Evolutionary conservation across 2,113 vertebrate genomes (phyloP).

Genomic region (Dipodomys merriami): DNA sequence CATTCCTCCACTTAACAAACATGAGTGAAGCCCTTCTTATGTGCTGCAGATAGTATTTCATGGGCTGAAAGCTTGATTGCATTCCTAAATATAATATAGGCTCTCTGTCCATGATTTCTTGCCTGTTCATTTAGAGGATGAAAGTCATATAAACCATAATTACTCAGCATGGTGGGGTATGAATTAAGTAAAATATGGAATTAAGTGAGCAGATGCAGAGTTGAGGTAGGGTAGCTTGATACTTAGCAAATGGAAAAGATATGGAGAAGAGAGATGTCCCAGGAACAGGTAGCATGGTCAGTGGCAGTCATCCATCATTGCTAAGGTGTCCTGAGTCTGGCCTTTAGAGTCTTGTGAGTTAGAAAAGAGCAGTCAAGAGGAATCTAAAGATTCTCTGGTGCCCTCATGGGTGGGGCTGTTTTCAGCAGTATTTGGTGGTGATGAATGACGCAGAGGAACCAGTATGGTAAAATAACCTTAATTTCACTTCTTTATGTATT

Average conservation of each 20-base stretch:
- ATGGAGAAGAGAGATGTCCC: neutral
- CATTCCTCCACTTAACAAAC: neutral
- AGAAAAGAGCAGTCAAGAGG: neutral
- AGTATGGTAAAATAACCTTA: neutral
- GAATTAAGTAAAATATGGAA: neutral
- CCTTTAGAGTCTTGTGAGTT: neutral
- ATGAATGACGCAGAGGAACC: neutral
- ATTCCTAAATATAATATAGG: neutral
- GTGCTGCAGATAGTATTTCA: neutral
- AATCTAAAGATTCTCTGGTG: neutral
- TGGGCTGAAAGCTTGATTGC: neutral
- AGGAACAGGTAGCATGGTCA: neutral
- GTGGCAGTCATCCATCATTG: fast-evolving
- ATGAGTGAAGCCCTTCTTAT: neutral
- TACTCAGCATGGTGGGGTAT: neutral
- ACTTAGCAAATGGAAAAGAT: neutral
- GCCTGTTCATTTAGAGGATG: neutral
- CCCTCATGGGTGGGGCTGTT: fast-evolving
- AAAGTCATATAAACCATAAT: neutral
- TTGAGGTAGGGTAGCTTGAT: neutral
- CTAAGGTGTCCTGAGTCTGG: fast-evolving
- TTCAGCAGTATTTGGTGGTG: neutral
- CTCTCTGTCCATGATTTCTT: neutral
- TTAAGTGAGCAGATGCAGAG: neutral
- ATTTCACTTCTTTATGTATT: neutral